These are phyloP conservation scores for Drosophila picticornis DNA, from an alignment of 2,888 invertebrate species.

Conservation along the genomic window DNA sequence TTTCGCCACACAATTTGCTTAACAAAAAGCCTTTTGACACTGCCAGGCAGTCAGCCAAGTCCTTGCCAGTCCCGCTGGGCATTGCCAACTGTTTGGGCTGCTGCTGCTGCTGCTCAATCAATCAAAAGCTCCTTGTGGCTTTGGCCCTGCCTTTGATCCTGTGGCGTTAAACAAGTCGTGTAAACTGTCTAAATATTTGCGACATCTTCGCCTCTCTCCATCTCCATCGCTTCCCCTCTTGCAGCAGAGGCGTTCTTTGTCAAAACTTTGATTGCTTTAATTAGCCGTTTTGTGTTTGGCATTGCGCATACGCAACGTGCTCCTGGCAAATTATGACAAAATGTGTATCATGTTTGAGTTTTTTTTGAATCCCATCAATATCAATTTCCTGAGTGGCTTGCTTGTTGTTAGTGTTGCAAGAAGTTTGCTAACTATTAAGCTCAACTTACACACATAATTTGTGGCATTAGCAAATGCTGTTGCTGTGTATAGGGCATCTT, in stretches of 20 bases:
- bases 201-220: conserved; percentile 12
- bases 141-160: conserved; percentile 45
- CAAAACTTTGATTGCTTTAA: conserved; percentile 62
- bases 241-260: background rate
- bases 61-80: conserved; percentile 10
- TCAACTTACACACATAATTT: background rate
- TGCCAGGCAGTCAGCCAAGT: conserved; percentile 15
- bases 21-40: conserved; percentile 80
- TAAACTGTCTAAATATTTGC: conserved; percentile 74
- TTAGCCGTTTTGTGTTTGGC: conserved; percentile 63
- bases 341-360: background rate
- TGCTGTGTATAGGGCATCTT: background rate
- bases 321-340: conserved; percentile 61
- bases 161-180: conserved; percentile 64
- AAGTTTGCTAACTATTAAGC: background rate
- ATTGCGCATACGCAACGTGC: conserved; percentile 61
- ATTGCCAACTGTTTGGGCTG: conserved; percentile 1
- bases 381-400: conserved; percentile 42
- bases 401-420: background rate
- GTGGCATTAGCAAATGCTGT: background rate
- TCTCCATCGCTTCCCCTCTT: too few relatives aligned
- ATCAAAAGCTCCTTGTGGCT: conserved; percentile 70
- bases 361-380: conserved; percentile 60
- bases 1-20: conserved; percentile 71
- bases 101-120: conserved; percentile 56